phyloP scores from a whole-genome alignment of 2,797 vertebrate genomes.

The Macrochelys suwanniensis region DNA sequence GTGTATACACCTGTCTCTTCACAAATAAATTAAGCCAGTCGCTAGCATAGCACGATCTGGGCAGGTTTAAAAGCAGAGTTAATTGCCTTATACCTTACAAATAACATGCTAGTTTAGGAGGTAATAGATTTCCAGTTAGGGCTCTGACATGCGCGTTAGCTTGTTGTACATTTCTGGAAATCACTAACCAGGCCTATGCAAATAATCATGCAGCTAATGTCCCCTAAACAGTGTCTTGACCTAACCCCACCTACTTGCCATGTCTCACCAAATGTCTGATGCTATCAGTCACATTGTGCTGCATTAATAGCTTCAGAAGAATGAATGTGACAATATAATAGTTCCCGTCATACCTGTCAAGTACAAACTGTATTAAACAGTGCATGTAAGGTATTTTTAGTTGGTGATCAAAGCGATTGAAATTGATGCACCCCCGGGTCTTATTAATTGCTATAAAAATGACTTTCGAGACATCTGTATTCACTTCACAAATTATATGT shows the following conservation, averaged over 20 bases:
- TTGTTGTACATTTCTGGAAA: not conserved
- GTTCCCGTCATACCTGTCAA: conserved; percentile 63
- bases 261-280: not conserved
- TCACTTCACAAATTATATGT: conserved; percentile 1
- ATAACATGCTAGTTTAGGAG: not conserved
- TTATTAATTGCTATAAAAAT: conserved; percentile 64
- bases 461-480: conserved; percentile 34
- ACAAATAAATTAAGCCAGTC: not conserved
- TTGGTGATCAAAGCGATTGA: conserved; percentile 68
- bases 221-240: not conserved
- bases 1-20: not conserved
- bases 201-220: not conserved
- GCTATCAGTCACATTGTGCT: not conserved
- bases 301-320: conserved; percentile 32
- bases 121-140: not conserved
- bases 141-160: not conserved
- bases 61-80: not conserved
- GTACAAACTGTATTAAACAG: conserved; percentile 29
- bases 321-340: conserved; percentile 30
- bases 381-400: conserved; percentile 58
- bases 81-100: not conserved
- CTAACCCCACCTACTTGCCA: not conserved
- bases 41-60: not conserved
- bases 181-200: not conserved
- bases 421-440: conserved; percentile 51